A percentile compares a stretch with the other conserved stretches of the same genome.
phyloP scores from a whole-genome alignment of 1,140 invertebrate species.

The Cyrtorhinus lividipennis region DNA sequence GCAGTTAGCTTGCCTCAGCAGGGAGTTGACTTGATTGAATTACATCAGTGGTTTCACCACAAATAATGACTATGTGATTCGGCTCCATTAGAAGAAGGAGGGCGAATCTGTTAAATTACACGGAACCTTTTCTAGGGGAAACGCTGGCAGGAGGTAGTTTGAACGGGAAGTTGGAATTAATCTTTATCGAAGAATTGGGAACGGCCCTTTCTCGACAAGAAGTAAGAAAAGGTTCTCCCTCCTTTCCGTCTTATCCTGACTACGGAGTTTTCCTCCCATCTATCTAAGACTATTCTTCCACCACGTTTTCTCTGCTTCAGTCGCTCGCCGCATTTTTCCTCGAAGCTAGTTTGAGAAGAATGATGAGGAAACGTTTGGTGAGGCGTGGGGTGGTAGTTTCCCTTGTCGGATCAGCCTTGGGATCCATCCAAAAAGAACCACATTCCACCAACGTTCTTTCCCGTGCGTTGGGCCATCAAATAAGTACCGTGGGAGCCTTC shows the following conservation, averaged over 20 bases:
- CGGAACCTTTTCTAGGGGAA: not conserved
- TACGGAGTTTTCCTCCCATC: too few species aligned
- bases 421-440: too few species aligned
- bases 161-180: not conserved
- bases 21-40: too few species aligned
- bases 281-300: not conserved
- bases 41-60: too few species aligned
- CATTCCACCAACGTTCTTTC: too few species aligned
- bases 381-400: too few species aligned
- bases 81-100: not conserved
- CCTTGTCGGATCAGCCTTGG: too few species aligned
- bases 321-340: not conserved
- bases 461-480: too few species aligned
- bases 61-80: too few species aligned
- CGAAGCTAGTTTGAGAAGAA: not conserved
- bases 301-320: not conserved
- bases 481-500: too few species aligned
- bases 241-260: not conserved
- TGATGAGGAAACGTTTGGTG: too few species aligned
- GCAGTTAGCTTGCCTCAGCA: too few species aligned
- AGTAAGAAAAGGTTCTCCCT: not conserved
- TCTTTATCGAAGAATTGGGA: not conserved
- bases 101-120: not conserved
- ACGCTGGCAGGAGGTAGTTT: not conserved
- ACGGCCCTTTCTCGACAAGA: not conserved